Evolutionary conservation across 2,113 vertebrate genomes (phyloP), one percentile per base, ranked within the genome.

Genomic region (Sclerurus mexicanus): DNA sequence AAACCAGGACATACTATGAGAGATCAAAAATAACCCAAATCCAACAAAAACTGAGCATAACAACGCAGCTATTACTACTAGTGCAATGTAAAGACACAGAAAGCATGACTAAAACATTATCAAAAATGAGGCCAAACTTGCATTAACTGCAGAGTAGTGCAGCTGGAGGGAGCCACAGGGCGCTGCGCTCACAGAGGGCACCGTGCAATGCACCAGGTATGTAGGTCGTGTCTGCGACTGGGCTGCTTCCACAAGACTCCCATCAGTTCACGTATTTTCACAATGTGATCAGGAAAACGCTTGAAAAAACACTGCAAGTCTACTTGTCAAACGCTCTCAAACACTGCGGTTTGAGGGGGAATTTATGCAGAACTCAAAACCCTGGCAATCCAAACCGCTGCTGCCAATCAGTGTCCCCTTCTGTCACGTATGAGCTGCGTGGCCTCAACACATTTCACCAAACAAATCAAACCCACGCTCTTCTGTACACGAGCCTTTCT

Each of bases 151-250:
- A 77, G 39, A 66, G 8, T 20, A 46, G 11, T 74, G 50, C 55
- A 58, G 30, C 8, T 66, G 50, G 44, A 39, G 31, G 27, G 16
- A n/a, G 49, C 39, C n/a, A 71, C 27, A 64, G 37, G 88, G 74
- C 71, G 75, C 68, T 96, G 95, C 85, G 96, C 94, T 96, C 97
- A 90, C 64, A 60, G 89, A 92, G 62, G 77, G 50, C 95, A 91
- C 40, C 53, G 2, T 52, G 87, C 92, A 50, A 62, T 3, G 79
- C 94, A 79, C 7, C 4, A 74, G 90, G n/a, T 58, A 89, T 52
- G 66, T n/a, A 87, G 94, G 96, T 78, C 96, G 77, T 42, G 90
- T 15, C 85, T 55, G 73, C 75, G 69, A 47, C 74, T 21, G 37
- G 47, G 74, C 27, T 24, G 27, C 86, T 77, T 59, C 5, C 81